Conservation (phyloP, 23 tunicate genomes). For the Ciona savignyi region DNA sequence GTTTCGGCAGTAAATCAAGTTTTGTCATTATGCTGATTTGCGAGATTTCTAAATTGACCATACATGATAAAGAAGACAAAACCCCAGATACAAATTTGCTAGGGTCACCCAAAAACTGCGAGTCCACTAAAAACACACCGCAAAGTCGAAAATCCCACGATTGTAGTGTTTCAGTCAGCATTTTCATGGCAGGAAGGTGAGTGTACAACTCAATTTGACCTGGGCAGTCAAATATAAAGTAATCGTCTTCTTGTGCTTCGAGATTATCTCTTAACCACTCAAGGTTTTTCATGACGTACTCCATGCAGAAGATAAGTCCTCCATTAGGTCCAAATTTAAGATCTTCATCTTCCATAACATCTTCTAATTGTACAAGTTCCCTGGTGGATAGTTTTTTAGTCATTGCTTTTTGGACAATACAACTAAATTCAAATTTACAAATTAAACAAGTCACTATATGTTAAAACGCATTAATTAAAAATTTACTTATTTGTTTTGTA, state of each 20-base stretch:
- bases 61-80: conserved; percentile 84
- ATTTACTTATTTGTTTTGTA: not conserved
- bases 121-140: conserved; percentile 87
- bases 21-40: conserved; percentile 91
- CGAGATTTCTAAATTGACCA: conserved; percentile 86
- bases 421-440: not conserved
- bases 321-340: conserved; percentile 90
- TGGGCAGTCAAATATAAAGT: conserved; percentile 93
- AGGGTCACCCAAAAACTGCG: conserved; percentile 90
- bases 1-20: conserved; percentile 60
- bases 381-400: no score
- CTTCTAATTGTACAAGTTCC: conserved; percentile 81
- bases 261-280: conserved; percentile 64
- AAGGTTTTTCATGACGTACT: conserved; percentile 63
- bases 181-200: conserved; percentile 76
- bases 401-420: not conserved
- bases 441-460: no score
- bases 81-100: conserved; percentile 83
- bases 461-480: no score
- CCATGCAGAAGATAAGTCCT: conserved; percentile 93
- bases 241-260: conserved; percentile 72
- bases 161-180: conserved; percentile 57
- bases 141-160: conserved; percentile 88
- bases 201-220: conserved; percentile 98
- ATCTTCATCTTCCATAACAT: conserved; percentile 97